Base-by-base conservation (phyloP, 2,797 vertebrate species). In the Ispidina picta region DNA sequence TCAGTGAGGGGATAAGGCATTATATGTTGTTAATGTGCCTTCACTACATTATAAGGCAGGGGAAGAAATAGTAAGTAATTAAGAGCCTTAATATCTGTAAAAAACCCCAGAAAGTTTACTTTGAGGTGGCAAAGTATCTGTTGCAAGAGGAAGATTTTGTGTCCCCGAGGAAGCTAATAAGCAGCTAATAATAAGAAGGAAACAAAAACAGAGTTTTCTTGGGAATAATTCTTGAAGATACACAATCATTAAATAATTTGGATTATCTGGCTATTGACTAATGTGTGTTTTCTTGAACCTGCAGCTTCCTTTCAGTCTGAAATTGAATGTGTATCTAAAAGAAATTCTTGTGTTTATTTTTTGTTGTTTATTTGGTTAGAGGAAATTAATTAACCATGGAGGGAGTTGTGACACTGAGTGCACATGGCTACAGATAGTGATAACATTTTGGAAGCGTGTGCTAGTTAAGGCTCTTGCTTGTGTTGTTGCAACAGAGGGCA, bases 151-250 rank as follows among this genome's bases (percentile, higher is more conserved):
- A 22, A 7, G 6, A 14, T 43, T 6, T 10, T 29, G 20, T 85
- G 54, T 25, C 19, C 78, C 26, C 26, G n/a, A 65, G 37, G 20
- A 72, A 23, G 7, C 49, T 74, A 52, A 29, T 52, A 26, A 51
- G 49, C 51, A 52, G 51, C 26, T 52, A 29, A 29, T 52, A 29
- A 29, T 11, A 52, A 52, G 22, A 28, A 25, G 16, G 33, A 26
- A 83, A 46, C 0, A 0, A 39, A 37, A 70, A 44, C 6, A 15
- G 4, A 0, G 3, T 18, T 33, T 63, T 80, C 17, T 13, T 6
- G 0, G 9, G 46, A 65, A 16, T 29, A 49, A 15, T 81, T 77
- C 17, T 62, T 59, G 20, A 58, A 19, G n/a, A 43, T 44, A 55
- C 10, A 60, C 44, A 21, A 23, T 48, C 8, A 44, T 44, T 12